Evolutionary conservation across 1,140 invertebrate genomes (phyloP).

Genomic region (Drosophila repleta): DNA sequence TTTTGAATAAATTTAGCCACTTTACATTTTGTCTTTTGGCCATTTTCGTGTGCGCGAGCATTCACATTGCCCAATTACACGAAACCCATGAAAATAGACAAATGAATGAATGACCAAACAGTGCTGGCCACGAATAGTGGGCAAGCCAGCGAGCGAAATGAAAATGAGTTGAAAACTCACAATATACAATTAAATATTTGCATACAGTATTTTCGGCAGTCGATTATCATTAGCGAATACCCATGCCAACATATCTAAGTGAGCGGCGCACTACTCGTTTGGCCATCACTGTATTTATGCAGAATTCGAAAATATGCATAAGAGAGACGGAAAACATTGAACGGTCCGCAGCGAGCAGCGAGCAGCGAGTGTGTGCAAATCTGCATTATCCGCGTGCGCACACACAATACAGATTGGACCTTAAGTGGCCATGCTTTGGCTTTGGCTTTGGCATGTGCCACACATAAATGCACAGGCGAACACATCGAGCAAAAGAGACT

Average conservation of each 20-base stretch:
- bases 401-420: conserved; percentile 39
- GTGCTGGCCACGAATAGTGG: not conserved
- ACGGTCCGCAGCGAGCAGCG: not conserved
- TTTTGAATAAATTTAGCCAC: conserved; percentile 29
- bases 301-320: conserved; percentile 13
- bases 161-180: too few species aligned
- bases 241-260: too few species aligned
- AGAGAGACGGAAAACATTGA: conserved; percentile 11
- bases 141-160: too few species aligned
- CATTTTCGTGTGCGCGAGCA: conserved; percentile 9
- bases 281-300: conserved; percentile 2
- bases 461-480: conserved; percentile 16
- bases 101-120: conserved; percentile 5
- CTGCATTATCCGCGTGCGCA: conserved; percentile 42
- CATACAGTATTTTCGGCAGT: too few species aligned
- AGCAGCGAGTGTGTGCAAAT: not conserved
- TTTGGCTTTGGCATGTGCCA: conserved; percentile 49
- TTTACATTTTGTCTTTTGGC: conserved; percentile 26
- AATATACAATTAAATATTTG: too few species aligned
- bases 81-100: conserved; percentile 17
- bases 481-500: not conserved
- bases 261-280: not conserved
- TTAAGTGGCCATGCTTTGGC: conserved; percentile 49
- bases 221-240: too few species aligned
- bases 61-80: conserved; percentile 36